Conservation (phyloP, 2,797 vertebrate genomes). For the Scolopax rusticola region DNA sequence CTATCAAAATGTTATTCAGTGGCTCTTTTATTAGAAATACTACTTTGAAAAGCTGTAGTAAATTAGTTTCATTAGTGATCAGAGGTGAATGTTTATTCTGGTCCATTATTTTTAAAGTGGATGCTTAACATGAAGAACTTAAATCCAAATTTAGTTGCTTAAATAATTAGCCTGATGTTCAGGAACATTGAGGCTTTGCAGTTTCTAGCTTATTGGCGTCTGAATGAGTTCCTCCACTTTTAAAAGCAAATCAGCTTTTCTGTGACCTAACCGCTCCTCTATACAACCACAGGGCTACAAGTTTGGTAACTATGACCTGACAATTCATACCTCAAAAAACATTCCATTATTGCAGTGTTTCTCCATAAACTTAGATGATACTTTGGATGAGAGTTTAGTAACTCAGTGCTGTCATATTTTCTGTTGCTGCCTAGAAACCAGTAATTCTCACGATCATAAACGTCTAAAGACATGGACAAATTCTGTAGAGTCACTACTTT, state of each 20-base stretch:
- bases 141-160: conserved; percentile 7
- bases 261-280: neutral
- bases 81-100: conserved; percentile 38
- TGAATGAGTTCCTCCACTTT: neutral
- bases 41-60: conserved; percentile 44
- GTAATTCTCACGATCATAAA: neutral
- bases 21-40: conserved; percentile 61
- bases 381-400: neutral
- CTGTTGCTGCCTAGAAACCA: neutral
- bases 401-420: neutral
- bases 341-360: neutral
- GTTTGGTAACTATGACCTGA: neutral
- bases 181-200: neutral
- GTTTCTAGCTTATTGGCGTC: neutral
- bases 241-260: neutral
- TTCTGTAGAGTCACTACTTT: neutral
- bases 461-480: neutral
- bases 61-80: conserved; percentile 69
- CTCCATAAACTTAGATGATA: neutral
- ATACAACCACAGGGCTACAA: neutral
- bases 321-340: neutral
- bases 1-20: conserved; percentile 63
- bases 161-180: conserved; percentile 1
- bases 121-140: conserved; percentile 9
- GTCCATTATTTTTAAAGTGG: conserved; percentile 59